Conservation (phyloP, 1,140 invertebrate species). For the Globodera rostochiensis region DNA sequence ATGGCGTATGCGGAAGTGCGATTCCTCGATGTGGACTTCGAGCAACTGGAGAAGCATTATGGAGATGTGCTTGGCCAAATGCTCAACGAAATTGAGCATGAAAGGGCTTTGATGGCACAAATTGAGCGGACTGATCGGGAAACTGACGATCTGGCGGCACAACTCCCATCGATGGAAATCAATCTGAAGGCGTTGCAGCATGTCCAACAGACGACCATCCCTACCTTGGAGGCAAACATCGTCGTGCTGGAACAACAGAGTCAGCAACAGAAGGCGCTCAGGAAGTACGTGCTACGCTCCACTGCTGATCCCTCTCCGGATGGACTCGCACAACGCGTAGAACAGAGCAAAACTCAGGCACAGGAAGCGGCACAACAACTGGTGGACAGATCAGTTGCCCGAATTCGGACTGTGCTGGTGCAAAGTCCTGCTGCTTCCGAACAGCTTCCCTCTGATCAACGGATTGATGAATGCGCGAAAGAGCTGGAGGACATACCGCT, state of each 20-base stretch:
- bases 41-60: constrained; percentile 54
- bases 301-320: neutral
- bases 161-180: neutral
- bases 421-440: neutral
- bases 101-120: constrained; percentile 22
- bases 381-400: neutral
- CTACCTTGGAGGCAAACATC: neutral
- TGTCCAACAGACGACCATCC: neutral
- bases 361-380: neutral
- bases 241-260: neutral
- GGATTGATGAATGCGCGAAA: constrained; percentile 6
- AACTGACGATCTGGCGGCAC: constrained; percentile 4
- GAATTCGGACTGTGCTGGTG: neutral
- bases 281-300: neutral
- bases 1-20: constrained; percentile 56
- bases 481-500: constrained; percentile 3
- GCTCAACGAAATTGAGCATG: constrained; percentile 36
- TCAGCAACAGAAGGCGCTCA: neutral
- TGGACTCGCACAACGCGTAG: neutral
- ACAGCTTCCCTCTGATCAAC: neutral
- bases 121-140: constrained; percentile 18
- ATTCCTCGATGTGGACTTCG: constrained; percentile 53
- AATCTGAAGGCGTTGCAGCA: constrained; percentile 7
- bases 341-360: neutral
- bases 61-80: constrained; percentile 42